A percentile compares a stretch with the other conserved stretches of the same genome.
Evolutionary conservation across 53 echinoderm and acorn worm genomes (phyloP).

Genomic region (Holothuria leucospilota): DNA sequence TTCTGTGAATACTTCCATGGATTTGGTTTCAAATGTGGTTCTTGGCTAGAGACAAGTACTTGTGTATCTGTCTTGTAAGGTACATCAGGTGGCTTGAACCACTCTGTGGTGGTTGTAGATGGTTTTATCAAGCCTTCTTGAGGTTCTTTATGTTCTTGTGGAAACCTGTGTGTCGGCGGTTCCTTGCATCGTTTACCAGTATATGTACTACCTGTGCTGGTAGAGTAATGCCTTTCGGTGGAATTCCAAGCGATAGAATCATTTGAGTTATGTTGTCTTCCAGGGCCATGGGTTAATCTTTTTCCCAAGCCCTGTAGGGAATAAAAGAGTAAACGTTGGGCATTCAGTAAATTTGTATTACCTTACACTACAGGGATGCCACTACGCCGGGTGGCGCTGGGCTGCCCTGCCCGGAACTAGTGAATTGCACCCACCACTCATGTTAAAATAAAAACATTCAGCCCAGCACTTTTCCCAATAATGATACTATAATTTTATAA

Average conservation of each 20-base stretch:
- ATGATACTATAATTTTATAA: too few relatives aligned
- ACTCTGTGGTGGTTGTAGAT: conserved; percentile 85
- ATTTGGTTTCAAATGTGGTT: conserved; percentile 93
- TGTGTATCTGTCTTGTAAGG: conserved; percentile 88
- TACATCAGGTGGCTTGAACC: conserved; percentile 76
- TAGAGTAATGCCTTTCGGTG: conserved; percentile 62
- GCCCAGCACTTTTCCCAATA: too few relatives aligned
- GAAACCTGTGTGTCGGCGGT: conserved; percentile 85
- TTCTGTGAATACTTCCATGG: conserved; percentile 99
- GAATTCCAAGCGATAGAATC: conserved; percentile 85
- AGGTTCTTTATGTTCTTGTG: conserved; percentile 73
- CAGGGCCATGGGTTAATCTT: conserved; percentile 63
- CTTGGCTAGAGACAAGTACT: conserved; percentile 90
- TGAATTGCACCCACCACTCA: too few relatives aligned
- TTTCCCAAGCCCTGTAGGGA: conserved; percentile 82
- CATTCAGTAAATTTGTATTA: too few relatives aligned
- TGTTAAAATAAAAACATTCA: too few relatives aligned
- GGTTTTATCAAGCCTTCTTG: conserved; percentile 69
- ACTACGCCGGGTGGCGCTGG: too few relatives aligned
- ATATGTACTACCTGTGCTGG: conserved; percentile 75
- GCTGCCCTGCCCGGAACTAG: too few relatives aligned
- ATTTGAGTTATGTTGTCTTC: conserved; percentile 83
- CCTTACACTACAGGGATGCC: too few relatives aligned
- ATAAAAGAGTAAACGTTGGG: not conserved
- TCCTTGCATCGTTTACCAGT: conserved; percentile 71